These are phyloP conservation scores for Eupithecia exiguata DNA, from an alignment of 2,888 invertebrate species.

Conservation along the genomic window DNA sequence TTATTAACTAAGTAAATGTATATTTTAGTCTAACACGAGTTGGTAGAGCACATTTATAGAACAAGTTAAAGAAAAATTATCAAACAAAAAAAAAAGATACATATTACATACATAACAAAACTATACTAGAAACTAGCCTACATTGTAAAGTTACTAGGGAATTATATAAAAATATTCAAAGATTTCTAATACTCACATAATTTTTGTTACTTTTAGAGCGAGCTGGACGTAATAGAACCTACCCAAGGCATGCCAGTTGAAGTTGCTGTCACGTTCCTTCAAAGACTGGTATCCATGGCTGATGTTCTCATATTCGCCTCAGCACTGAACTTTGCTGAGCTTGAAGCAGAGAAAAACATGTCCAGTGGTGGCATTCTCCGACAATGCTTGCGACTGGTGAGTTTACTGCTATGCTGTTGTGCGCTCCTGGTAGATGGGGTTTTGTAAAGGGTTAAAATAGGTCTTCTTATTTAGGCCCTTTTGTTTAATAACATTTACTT, in stretches of 20 bases:
- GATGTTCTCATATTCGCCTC: slow-evolving; percentile 99
- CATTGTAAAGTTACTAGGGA: background rate
- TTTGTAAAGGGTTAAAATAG: slow-evolving; percentile 1
- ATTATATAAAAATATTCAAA: too few relatives aligned
- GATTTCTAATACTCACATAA: too few relatives aligned
- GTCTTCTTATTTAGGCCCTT: slow-evolving; percentile 10
- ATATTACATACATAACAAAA: too few relatives aligned
- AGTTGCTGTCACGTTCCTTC: slow-evolving; percentile 98
- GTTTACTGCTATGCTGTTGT: slow-evolving; percentile 57
- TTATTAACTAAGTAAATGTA: too few relatives aligned
- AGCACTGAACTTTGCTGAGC: slow-evolving; percentile 97
- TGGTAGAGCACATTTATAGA: too few relatives aligned
- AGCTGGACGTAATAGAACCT: slow-evolving; percentile 98
- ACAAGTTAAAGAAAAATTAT: too few relatives aligned
- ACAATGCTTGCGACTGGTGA: slow-evolving; percentile 96
- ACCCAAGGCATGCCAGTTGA: slow-evolving; percentile 99
- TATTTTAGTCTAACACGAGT: too few relatives aligned
- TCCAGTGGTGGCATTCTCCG: slow-evolving; percentile 99
- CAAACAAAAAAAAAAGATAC: too few relatives aligned
- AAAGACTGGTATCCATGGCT: slow-evolving; percentile 98
- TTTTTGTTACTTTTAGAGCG: too few relatives aligned
- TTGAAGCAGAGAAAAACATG: slow-evolving; percentile 99
- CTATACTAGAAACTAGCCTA: too few relatives aligned
- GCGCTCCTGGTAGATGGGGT: slow-evolving; percentile 30
- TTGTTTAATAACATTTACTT: background rate